Evolutionary conservation across 1,140 invertebrate genomes (phyloP).

Genomic region (Hyposmocoma kahamanoa): DNA sequence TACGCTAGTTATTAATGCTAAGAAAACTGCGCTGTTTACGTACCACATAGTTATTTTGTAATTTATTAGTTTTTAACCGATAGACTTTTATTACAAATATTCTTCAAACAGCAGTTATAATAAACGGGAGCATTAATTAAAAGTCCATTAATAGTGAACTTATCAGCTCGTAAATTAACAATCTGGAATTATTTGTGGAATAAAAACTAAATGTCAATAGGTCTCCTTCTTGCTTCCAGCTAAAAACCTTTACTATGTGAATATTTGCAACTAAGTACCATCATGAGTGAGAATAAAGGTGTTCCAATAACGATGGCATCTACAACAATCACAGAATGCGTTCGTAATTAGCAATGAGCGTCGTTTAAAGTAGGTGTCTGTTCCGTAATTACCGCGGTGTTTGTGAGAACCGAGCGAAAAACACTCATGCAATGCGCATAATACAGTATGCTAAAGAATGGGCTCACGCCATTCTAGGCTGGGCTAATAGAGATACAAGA

Average conservation of each 20-base stretch:
- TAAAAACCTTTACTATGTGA: too few species aligned
- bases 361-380: conserved; percentile 5
- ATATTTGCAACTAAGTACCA: too few species aligned
- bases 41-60: conserved; percentile 12
- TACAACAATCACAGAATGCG: background rate
- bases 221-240: too few species aligned
- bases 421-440: conserved; percentile 5
- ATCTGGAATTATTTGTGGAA: too few species aligned
- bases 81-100: conserved; percentile 1
- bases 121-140: too few species aligned
- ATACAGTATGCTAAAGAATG: background rate
- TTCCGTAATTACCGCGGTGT: conserved; percentile 4
- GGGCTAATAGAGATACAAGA: background rate
- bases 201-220: too few species aligned
- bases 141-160: too few species aligned
- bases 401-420: conserved; percentile 19
- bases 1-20: conserved; percentile 18
- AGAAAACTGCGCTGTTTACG: conserved; percentile 10
- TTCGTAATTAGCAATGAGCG: conserved; percentile 9
- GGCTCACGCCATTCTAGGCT: background rate
- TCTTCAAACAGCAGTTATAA: background rate
- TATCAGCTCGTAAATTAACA: too few species aligned
- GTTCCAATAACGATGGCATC: too few species aligned
- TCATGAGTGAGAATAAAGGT: too few species aligned
- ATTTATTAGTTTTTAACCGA: conserved; percentile 25